Percentiles rank a stretch among this genome's conserved stretches.
phyloP scores from a whole-genome alignment of 2,797 vertebrate species.

The Furcifer pardalis region DNA sequence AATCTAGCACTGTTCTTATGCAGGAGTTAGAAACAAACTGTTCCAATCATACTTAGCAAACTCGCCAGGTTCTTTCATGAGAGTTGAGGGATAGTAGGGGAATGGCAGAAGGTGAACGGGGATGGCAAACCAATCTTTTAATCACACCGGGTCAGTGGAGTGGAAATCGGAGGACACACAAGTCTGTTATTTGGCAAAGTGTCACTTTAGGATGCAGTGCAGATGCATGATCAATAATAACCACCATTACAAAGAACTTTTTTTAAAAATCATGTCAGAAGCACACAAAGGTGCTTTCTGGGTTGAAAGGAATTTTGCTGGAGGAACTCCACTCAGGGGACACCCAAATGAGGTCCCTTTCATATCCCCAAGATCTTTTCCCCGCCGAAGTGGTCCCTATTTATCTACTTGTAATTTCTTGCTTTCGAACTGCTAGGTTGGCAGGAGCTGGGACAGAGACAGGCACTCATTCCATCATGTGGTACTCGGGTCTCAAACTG shows the following conservation, averaged over 20 bases:
- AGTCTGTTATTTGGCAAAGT: not conserved
- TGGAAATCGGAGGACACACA: constrained; percentile 22
- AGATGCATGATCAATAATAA: not conserved
- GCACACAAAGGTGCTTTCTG: no score
- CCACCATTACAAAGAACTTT: not conserved
- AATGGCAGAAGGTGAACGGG: constrained; percentile 35
- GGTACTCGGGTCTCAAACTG: no score
- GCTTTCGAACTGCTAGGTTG: no score
- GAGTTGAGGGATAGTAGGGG: not conserved
- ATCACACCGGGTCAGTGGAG: constrained; percentile 57
- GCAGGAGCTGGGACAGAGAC: no score
- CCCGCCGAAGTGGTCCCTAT: no score
- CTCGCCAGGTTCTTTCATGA: constrained; percentile 68
- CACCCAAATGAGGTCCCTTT: no score
- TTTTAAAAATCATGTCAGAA: no score
- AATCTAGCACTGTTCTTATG: constrained; percentile 80
- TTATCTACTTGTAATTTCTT: no score
- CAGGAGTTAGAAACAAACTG: constrained; percentile 83
- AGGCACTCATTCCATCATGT: no score
- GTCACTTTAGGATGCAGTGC: not conserved
- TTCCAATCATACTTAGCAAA: constrained; percentile 81
- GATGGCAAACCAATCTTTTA: constrained; percentile 65
- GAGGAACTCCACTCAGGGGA: no score
- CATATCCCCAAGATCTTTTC: no score
- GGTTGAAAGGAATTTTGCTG: no score